These are phyloP conservation scores for Atherix ibis DNA, from an alignment of 2,888 invertebrate species.

Conservation along the genomic window DNA sequence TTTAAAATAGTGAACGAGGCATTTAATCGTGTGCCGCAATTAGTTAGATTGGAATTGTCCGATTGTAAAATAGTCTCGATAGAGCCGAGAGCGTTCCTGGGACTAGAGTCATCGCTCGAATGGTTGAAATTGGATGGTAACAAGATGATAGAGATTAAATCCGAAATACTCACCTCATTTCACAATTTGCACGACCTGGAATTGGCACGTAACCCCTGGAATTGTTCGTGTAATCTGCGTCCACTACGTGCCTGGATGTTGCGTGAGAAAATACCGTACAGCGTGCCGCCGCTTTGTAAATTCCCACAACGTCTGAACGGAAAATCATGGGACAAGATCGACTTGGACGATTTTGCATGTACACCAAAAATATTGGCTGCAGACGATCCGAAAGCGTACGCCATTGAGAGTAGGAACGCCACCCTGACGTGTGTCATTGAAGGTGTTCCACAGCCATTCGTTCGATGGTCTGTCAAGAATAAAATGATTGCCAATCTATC, in stretches of 20 bases:
- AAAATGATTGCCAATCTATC: slow-evolving; percentile 50
- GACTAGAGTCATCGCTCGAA: slow-evolving; percentile 54
- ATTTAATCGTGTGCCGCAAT: slow-evolving; percentile 46
- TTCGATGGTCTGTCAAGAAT: slow-evolving; percentile 56
- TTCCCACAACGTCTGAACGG: slow-evolving; percentile 45
- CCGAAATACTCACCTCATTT: slow-evolving; percentile 49
- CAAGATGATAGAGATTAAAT: slow-evolving; percentile 46
- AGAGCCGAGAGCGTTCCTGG: slow-evolving; percentile 54
- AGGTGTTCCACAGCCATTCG: slow-evolving; percentile 55
- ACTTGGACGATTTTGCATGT: slow-evolving; percentile 67
- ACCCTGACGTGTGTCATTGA: slow-evolving; percentile 55
- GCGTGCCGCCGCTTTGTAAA: slow-evolving; percentile 52
- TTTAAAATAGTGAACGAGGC: slow-evolving; percentile 51
- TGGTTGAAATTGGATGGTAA: slow-evolving; percentile 67
- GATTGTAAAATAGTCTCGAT: slow-evolving; percentile 53
- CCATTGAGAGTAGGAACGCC: slow-evolving; percentile 54
- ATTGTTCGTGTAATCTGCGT: slow-evolving; percentile 60
- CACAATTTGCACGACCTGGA: slow-evolving; percentile 57
- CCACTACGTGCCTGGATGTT: slow-evolving; percentile 68
- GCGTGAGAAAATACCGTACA: slow-evolving; percentile 57
- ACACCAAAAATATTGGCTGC: slow-evolving; percentile 50
- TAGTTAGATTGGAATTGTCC: slow-evolving; percentile 56
- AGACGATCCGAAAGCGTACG: slow-evolving; percentile 42
- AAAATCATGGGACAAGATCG: slow-evolving; percentile 58
- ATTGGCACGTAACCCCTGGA: slow-evolving; percentile 66